A percentile compares a stretch with the other conserved stretches of the same genome.
These are phyloP conservation scores for Dicrostonyx torquatus DNA, from an alignment of 2,797 vertebrate genomes.

Conservation along the genomic window DNA sequence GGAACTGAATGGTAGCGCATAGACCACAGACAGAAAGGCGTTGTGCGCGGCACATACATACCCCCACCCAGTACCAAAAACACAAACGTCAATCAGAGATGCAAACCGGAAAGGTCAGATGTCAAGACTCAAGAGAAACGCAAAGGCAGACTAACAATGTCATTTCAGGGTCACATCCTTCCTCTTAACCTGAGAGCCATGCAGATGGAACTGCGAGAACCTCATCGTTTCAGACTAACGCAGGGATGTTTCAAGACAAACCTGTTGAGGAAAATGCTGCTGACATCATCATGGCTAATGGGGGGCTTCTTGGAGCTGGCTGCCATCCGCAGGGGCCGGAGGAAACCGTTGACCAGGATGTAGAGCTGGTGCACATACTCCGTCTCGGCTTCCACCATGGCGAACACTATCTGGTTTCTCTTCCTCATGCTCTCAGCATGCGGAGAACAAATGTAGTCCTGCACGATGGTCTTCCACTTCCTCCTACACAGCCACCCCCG, in stretches of 20 bases:
- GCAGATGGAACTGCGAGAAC: background rate
- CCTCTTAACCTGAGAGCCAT: background rate
- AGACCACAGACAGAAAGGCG: no score
- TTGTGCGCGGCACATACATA: no score
- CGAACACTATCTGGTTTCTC: slow-evolving; percentile 97
- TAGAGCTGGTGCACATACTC: slow-evolving; percentile 98
- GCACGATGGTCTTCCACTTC: slow-evolving; percentile 98
- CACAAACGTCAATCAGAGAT: background rate
- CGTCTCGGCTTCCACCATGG: slow-evolving; percentile 96
- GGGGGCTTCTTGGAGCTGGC: slow-evolving; percentile 99
- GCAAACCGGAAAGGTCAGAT: background rate
- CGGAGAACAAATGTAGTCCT: slow-evolving; percentile 97
- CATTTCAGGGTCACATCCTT: background rate
- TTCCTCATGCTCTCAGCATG: slow-evolving; percentile 98
- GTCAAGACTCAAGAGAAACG: background rate
- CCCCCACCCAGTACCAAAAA: background rate
- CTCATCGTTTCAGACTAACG: background rate
- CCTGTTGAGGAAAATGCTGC: slow-evolving; percentile 99
- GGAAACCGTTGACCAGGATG: slow-evolving; percentile 97
- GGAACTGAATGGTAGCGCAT: no score
- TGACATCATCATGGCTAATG: slow-evolving; percentile 97
- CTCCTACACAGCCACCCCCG: slow-evolving; percentile 95
- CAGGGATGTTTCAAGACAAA: slow-evolving; percentile 75
- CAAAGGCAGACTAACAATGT: background rate
- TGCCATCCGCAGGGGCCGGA: slow-evolving; percentile 96